phyloP scores from a whole-genome alignment of 2,113 vertebrate species.

The Sinocyclocheilus anophthalmus region DNA sequence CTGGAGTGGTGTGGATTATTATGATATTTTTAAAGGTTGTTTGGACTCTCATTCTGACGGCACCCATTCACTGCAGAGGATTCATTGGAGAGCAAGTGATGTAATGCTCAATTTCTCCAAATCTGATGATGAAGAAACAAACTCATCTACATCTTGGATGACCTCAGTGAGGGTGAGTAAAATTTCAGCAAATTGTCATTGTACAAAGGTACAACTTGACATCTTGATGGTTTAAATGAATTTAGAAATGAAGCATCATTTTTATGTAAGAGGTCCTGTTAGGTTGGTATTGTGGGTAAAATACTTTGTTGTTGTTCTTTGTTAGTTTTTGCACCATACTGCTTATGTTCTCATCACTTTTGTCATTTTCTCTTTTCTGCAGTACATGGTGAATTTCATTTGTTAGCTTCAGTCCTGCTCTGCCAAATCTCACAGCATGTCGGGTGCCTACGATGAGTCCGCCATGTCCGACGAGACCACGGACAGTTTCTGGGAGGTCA shows the following conservation, averaged over 20 bases:
- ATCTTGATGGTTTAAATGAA: background rate
- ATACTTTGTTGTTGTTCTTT: background rate
- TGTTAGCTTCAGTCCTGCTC: slow-evolving; percentile 60
- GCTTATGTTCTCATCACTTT: background rate
- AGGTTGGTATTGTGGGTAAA: background rate
- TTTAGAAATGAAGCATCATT: background rate
- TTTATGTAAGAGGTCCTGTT: background rate
- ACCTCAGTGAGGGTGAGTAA: no score
- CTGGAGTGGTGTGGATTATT: no score
- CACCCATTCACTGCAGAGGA: no score
- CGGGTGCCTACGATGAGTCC: slow-evolving; percentile 87
- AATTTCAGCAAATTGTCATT: no score
- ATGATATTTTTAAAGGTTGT: no score
- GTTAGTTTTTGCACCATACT: no score
- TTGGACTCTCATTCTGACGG: no score
- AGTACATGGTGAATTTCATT: slow-evolving; percentile 70
- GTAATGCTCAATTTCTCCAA: no score
- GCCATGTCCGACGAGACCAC: slow-evolving; percentile 82
- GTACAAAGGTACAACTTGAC: background rate
- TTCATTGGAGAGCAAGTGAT: no score
- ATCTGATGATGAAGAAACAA: no score
- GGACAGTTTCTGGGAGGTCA: slow-evolving; percentile 99
- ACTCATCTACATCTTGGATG: no score
- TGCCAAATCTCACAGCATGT: slow-evolving; percentile 81
- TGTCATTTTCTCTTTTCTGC: slow-evolving; percentile 47